phyloP scores from a whole-genome alignment of 2,113 vertebrate species.

The Lophura nycthemera region DNA sequence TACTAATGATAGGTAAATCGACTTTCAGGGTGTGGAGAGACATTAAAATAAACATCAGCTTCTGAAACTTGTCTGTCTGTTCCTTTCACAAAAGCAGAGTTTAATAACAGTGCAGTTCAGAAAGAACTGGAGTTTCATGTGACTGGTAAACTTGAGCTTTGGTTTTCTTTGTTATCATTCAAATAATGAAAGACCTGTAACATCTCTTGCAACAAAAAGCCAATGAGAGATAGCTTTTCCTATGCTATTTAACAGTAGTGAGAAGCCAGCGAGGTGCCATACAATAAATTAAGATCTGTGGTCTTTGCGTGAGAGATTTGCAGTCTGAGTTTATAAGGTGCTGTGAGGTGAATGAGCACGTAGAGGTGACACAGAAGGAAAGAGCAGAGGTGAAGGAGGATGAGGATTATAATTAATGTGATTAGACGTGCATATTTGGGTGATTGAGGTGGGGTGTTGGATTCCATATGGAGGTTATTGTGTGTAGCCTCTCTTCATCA shows the following conservation, averaged over 20 bases:
- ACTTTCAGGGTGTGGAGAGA: constrained; percentile 55
- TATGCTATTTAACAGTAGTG: background rate
- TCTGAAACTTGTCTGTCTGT: constrained; percentile 15
- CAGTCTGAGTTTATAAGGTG: constrained; percentile 35
- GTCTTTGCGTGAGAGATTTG: background rate
- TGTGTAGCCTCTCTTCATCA: background rate
- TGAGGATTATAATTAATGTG: constrained; percentile 46
- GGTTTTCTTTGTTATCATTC: background rate
- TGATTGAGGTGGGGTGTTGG: constrained; percentile 42
- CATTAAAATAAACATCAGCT: constrained; percentile 52
- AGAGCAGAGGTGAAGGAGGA: constrained; percentile 35
- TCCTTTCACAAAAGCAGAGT: background rate
- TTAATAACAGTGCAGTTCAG: constrained; percentile 26
- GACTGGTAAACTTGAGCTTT: background rate
- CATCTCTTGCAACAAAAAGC: background rate
- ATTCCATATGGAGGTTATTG: background rate
- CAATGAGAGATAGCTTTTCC: fast-evolving
- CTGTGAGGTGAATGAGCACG: constrained; percentile 49
- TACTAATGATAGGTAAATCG: constrained; percentile 43
- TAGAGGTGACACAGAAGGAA: constrained; percentile 18
- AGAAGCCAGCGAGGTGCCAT: background rate
- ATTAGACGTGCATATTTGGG: background rate
- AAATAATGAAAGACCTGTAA: background rate
- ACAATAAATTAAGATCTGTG: background rate
- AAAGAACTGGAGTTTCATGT: background rate